Evolutionary conservation across 2,888 invertebrate species (phyloP), one percentile per base, ranked within the genome.

Genomic region (Netelia fuscicornis): DNA sequence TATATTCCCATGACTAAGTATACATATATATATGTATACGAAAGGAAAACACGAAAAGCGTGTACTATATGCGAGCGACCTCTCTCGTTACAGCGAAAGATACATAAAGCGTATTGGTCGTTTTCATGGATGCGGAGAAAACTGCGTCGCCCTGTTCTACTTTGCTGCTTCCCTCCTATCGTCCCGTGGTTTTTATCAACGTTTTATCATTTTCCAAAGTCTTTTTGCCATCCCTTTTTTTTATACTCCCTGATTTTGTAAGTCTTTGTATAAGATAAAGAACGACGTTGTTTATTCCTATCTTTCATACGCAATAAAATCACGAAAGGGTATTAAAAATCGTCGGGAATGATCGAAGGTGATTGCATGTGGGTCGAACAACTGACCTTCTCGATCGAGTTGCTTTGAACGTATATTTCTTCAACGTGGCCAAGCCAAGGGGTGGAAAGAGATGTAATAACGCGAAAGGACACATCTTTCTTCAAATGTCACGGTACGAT

Each of bases 311-410:
- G 30, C 2, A 30, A 30, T 30, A 30, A 3, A 30, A 30, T 30
- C 5, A 30, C 30, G 30, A 30, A 30, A n/a, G 17, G n/a, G 13
- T 9, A 2, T 11, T 60, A 48, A 58, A 79, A 42, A 44, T 54
- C 13, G 1, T 54, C n/a, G 11, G 6, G 2, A 44, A 72, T 48
- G 44, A 82, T 72, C 1, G 2, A 3, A 13, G 23, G 37, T n/a
- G 60, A 54, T 72, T 64, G 86, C 79, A 87, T 86, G 68, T 86
- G 83, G 88, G 86, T 88, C 86, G 82, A 81, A 79, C 79, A 78
- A 84, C 83, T 83, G 84, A 88, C 86, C 83, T 88, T 88, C 86
- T 37, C 23, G 72, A 60, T 30, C 76, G 67, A 2, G n/a, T 58
- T 56, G 6, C 30, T 23, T 17, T 20, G 67, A 44, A 2, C 17